phyloP scores from a whole-genome alignment of 1,140 invertebrate species.

The Theocolax elegans region DNA sequence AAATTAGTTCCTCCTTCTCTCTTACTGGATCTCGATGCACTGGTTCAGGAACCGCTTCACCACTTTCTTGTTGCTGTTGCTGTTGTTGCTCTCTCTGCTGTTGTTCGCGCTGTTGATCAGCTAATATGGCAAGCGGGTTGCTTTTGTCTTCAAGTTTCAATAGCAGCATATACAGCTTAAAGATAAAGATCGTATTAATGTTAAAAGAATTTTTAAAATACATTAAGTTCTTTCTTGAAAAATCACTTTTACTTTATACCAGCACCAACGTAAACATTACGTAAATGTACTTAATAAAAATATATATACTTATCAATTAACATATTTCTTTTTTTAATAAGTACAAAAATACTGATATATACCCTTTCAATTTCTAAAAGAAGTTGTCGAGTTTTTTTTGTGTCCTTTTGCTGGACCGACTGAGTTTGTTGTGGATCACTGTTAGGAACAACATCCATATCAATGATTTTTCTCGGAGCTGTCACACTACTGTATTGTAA shows the following conservation, averaged over 20 bases:
- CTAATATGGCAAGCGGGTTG: constrained; percentile 75
- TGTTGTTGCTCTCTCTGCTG: constrained; percentile 60
- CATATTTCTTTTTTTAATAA: no score
- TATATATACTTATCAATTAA: no score
- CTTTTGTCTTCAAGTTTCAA: constrained; percentile 80
- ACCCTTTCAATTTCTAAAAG: constrained; percentile 84
- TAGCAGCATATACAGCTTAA: constrained; percentile 74
- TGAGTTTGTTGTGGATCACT: constrained; percentile 66
- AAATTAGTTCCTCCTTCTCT: constrained; percentile 41
- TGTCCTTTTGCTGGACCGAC: constrained; percentile 65
- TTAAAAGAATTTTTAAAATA: neutral
- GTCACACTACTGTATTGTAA: constrained; percentile 90
- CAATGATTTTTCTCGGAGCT: constrained; percentile 92
- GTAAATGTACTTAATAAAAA: no score
- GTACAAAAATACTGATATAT: constrained; percentile 27
- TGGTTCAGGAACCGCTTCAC: constrained; percentile 5
- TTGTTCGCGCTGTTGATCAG: constrained; percentile 70
- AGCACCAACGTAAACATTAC: no score
- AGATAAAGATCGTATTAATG: constrained; percentile 36
- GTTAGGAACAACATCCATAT: constrained; percentile 82
- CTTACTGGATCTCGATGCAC: constrained; percentile 23
- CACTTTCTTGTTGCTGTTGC: constrained; percentile 26
- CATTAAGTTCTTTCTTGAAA: no score
- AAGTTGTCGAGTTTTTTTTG: constrained; percentile 79
- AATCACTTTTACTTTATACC: no score